Base-by-base conservation (phyloP, 2,797 vertebrate genomes). In the Sternotherus odoratus region DNA sequence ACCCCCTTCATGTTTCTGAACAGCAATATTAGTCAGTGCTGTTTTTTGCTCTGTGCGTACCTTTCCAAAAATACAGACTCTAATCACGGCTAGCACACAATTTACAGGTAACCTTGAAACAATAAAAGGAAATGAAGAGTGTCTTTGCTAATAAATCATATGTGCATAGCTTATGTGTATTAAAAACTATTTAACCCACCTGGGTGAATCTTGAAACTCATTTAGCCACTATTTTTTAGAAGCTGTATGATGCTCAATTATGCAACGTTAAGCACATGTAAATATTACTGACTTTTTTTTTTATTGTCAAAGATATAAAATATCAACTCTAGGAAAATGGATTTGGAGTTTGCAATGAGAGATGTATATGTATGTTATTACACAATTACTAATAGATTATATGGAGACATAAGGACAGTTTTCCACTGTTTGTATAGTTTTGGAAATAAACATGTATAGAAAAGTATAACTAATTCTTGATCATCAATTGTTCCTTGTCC, bases 211-310 rank as follows among this genome's bases (percentile, higher is more conserved):
- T 93, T 97, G 96, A 97, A 97, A 97, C 81, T 93, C 82, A 92
- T 94, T 88, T 94, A 97, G 88, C 87, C 88, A 80, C 79, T 94
- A 92, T 89, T 94, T 97, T 98, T 96, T 87, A 92, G 91, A 96
- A 96, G 60, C 66, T 91, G 24, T 96, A 96, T 12, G 79, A 94
- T 95, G 91, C 53, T 98, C 88, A 96, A 93, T 96, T 97, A 96
- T 96, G 96, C 96, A 98, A 98, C 96, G 95, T 98, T 96, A 98
- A 98, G 97, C 98, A 98, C 97, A 98, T 99, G 98, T 98, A 99
- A 98, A 98, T 99, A 98, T 86, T 83, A 97, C 95, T 95, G 96
- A 98, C 94, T 95, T 77, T 96, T 92, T 97, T 97, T 97, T 98
- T 94, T 92, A 93, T 87, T 93, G 85, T 97, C 92, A 92, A 92